phyloP scores from a whole-genome alignment of 2,113 vertebrate species.

The Vulpes lagopus region DNA sequence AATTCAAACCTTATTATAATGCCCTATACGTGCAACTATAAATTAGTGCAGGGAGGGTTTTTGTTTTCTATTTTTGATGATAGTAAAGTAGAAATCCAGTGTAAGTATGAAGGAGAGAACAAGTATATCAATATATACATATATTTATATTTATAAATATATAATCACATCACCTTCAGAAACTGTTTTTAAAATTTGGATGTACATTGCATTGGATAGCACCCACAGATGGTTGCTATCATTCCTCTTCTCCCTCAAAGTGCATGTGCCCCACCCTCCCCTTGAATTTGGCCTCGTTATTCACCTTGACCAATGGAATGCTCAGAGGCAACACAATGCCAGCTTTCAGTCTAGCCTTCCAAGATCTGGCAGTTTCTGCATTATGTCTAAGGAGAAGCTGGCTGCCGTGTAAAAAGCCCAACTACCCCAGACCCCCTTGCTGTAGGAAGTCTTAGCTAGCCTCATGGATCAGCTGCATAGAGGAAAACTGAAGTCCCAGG shows the following conservation, averaged over 20 bases:
- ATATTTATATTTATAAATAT: not conserved
- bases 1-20: not conserved
- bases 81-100: not conserved
- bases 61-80: not conserved
- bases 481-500: too few relatives aligned
- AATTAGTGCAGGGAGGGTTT: not conserved
- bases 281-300: not conserved
- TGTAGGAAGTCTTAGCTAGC: too few relatives aligned
- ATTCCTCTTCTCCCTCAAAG: not conserved
- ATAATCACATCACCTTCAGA: not conserved
- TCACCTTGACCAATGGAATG: too few relatives aligned
- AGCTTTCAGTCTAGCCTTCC: not conserved
- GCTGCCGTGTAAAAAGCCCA: not conserved
- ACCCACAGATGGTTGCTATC: not conserved
- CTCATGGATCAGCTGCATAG: accelerated
- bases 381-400: not conserved
- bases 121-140: not conserved
- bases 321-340: not conserved
- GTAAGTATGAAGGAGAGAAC: not conserved
- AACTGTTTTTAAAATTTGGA: not conserved
- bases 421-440: not conserved
- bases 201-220: accelerated
- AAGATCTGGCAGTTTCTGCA: not conserved
- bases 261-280: accelerated
- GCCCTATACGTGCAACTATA: not conserved